These are phyloP conservation scores for Gallinago undulata DNA, from an alignment of 2,113 vertebrate species.

Conservation along the genomic window DNA sequence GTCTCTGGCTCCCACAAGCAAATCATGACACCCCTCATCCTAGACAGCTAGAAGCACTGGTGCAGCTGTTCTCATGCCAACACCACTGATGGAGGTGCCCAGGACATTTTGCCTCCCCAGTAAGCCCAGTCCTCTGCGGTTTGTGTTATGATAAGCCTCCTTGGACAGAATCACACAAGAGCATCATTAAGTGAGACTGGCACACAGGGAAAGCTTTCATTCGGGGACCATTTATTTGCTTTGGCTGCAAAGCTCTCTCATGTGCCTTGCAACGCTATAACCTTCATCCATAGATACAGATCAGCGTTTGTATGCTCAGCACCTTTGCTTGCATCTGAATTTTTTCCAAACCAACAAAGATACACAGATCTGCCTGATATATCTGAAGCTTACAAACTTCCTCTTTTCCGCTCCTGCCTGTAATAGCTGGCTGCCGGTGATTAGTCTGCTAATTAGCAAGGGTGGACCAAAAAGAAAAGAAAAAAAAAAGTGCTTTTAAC, in stretches of 20 bases:
- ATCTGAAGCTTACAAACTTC: neutral
- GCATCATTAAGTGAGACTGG: neutral
- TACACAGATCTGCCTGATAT: neutral
- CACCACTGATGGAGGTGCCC: neutral
- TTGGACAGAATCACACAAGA: neutral
- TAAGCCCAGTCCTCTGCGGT: neutral
- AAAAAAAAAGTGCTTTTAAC: neutral
- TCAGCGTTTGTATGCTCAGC: constrained; percentile 27
- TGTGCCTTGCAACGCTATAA: neutral
- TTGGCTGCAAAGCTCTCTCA: neutral
- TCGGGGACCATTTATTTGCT: constrained; percentile 27
- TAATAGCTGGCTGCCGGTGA: neutral
- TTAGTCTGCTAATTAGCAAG: constrained; percentile 44
- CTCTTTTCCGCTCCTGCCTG: neutral
- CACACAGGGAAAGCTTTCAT: neutral
- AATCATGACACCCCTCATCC: neutral
- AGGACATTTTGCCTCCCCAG: neutral
- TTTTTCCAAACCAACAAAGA: constrained; percentile 29
- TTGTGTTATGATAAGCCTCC: constrained; percentile 7
- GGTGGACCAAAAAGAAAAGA: neutral
- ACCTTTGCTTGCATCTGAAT: neutral
- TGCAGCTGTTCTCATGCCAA: neutral
- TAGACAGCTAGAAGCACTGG: rapidly evolving
- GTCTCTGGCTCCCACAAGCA: neutral
- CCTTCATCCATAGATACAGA: constrained; percentile 4